These are phyloP conservation scores for Scortum barcoo DNA, from an alignment of 2,113 vertebrate genomes.

Conservation along the genomic window DNA sequence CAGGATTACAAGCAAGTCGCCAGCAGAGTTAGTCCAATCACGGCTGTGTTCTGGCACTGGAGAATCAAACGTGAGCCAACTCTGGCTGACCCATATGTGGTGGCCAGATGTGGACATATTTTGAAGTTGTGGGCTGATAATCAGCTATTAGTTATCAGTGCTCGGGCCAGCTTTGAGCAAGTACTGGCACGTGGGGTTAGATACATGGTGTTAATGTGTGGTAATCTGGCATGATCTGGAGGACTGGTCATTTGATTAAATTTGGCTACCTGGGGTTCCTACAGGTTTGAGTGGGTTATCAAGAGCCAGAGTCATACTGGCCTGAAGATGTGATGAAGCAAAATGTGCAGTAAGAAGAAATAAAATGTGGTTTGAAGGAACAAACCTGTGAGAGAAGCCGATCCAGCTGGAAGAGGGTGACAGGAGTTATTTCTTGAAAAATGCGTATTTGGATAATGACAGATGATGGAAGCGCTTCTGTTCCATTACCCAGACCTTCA, in stretches of 20 bases:
- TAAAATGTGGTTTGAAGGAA: not conserved
- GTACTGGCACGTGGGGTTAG: not conserved
- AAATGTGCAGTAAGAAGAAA: not conserved
- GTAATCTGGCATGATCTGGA: too few species aligned
- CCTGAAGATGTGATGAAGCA: not conserved
- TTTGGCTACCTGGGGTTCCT: not conserved
- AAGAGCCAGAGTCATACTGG: not conserved
- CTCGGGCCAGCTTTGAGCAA: not conserved
- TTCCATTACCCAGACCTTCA: conserved; percentile 40
- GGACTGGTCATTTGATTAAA: too few species aligned
- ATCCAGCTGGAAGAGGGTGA: not conserved
- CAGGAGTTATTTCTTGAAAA: conserved; percentile 8
- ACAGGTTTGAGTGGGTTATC: not conserved
- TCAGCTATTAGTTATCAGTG: not conserved
- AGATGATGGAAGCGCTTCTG: conserved; percentile 35
- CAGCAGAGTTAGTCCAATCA: not conserved
- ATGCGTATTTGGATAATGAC: conserved; percentile 12
- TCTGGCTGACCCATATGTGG: not conserved
- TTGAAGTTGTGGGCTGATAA: not conserved
- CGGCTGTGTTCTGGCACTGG: not conserved
- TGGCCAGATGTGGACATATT: not conserved
- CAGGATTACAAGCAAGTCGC: not conserved
- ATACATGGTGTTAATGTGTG: too few species aligned
- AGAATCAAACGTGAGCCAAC: not conserved
- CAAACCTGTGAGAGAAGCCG: not conserved